phyloP scores from a whole-genome alignment of 2,797 vertebrate genomes.

The Rhynchonycteris naso region DNA sequence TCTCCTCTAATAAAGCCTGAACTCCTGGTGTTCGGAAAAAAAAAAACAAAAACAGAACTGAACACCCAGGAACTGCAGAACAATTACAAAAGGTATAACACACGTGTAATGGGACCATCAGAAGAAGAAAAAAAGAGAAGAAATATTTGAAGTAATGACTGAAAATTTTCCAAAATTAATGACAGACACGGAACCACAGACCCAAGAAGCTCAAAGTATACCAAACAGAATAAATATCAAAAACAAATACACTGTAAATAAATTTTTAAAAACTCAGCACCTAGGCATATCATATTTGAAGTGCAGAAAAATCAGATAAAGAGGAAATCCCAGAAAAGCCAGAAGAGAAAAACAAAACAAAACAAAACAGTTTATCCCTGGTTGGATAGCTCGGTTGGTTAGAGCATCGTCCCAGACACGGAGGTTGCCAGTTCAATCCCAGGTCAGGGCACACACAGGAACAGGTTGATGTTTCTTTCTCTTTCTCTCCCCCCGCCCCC shows the following conservation, averaged over 20 bases:
- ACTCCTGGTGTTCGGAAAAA: no score
- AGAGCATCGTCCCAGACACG: no score
- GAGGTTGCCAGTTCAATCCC: no score
- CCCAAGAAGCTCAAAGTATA: not conserved
- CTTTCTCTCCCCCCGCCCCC: no score
- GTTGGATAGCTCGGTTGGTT: no score
- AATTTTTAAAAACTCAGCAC: not conserved
- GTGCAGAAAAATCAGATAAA: conserved; percentile 9
- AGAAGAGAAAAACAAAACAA: not conserved
- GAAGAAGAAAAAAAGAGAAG: not conserved
- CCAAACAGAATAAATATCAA: not conserved
- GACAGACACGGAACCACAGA: conserved; percentile 28
- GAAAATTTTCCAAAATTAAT: conserved; percentile 37
- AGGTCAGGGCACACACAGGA: no score
- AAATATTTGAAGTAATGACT: conserved; percentile 27
- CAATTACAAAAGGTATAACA: not conserved
- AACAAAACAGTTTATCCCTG: not conserved
- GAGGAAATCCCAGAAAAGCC: not conserved
- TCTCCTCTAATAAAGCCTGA: no score
- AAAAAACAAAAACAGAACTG: not conserved
- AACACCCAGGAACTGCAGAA: not conserved
- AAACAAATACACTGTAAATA: not conserved
- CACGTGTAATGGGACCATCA: not conserved
- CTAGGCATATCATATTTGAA: not conserved
- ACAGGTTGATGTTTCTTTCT: no score